These are phyloP conservation scores for Sepioteuthis lessoniana DNA, from an alignment of 2,888 invertebrate species.

Conservation along the genomic window DNA sequence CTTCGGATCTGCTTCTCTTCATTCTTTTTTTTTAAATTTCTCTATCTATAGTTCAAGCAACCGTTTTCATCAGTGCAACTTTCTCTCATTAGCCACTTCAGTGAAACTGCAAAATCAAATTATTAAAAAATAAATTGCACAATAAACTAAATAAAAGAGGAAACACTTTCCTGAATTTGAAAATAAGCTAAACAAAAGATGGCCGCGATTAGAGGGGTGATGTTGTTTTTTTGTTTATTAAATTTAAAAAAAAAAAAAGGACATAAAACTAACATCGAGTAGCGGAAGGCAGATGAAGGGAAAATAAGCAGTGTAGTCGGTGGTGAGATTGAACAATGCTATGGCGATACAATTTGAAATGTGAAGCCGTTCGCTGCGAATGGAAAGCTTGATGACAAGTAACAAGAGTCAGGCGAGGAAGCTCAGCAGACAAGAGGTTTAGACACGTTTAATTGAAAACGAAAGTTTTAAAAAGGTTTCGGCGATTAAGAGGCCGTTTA, in stretches of 20 bases:
- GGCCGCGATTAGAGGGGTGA: too few species aligned
- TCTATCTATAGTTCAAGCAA: too few species aligned
- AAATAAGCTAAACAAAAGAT: neutral
- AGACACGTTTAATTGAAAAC: neutral
- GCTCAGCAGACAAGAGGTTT: neutral
- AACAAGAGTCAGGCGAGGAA: neutral
- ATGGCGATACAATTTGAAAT: neutral
- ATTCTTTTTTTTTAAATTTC: too few species aligned
- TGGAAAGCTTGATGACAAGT: neutral
- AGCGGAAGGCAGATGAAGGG: neutral
- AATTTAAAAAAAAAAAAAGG: too few species aligned
- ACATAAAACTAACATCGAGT: too few species aligned
- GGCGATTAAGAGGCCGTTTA: neutral
- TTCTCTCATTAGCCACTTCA: too few species aligned
- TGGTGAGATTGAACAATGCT: neutral
- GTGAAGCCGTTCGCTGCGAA: neutral
- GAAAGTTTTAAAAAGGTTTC: neutral
- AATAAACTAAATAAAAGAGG: too few species aligned
- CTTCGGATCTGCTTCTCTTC: too few species aligned
- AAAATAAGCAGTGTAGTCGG: neutral
- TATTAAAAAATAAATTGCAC: too few species aligned
- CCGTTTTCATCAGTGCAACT: too few species aligned
- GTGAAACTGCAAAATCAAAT: too few species aligned
- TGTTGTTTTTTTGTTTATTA: too few species aligned
- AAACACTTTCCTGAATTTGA: neutral